Evolutionary conservation across 2,888 invertebrate genomes (phyloP).

Genomic region (Pristionchus entomophagus): DNA sequence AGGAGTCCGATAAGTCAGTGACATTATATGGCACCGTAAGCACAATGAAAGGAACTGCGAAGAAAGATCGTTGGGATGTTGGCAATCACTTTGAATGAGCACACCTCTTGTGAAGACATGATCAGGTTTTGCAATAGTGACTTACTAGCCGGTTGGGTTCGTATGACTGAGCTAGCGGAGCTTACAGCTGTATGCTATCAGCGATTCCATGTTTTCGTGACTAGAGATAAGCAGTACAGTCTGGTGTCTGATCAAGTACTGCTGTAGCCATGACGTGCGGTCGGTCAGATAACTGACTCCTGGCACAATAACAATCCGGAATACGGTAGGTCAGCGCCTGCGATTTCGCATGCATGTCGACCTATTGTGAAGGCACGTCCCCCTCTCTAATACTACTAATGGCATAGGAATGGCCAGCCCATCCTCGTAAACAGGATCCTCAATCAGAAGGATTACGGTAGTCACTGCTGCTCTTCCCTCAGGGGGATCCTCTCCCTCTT

Average conservation of each 20-base stretch:
- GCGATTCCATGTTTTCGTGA: too few species aligned
- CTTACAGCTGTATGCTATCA: too few species aligned
- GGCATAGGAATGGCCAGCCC: not conserved
- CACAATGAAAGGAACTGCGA: not conserved
- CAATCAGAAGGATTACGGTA: slow-evolving; percentile 43
- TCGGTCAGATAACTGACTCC: not conserved
- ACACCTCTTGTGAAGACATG: too few species aligned
- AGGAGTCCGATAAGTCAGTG: not conserved
- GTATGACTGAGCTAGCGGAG: too few species aligned
- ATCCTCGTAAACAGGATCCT: slow-evolving; percentile 13
- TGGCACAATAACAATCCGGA: not conserved
- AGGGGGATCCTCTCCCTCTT: not conserved
- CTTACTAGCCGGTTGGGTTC: too few species aligned
- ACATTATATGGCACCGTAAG: not conserved
- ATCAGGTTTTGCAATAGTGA: too few species aligned
- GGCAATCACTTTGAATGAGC: too few species aligned
- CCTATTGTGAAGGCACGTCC: slow-evolving; percentile 1
- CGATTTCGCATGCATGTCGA: slow-evolving; percentile 10
- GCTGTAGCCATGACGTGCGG: too few species aligned
- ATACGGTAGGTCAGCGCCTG: not conserved
- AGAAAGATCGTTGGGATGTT: not conserved
- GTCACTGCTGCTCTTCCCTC: slow-evolving; percentile 36
- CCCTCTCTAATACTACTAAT: slow-evolving; percentile 8
- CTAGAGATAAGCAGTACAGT: too few species aligned
- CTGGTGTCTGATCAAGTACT: too few species aligned